Conservation (phyloP, 2,113 vertebrate species). For the Mormyrus lacerda region DNA sequence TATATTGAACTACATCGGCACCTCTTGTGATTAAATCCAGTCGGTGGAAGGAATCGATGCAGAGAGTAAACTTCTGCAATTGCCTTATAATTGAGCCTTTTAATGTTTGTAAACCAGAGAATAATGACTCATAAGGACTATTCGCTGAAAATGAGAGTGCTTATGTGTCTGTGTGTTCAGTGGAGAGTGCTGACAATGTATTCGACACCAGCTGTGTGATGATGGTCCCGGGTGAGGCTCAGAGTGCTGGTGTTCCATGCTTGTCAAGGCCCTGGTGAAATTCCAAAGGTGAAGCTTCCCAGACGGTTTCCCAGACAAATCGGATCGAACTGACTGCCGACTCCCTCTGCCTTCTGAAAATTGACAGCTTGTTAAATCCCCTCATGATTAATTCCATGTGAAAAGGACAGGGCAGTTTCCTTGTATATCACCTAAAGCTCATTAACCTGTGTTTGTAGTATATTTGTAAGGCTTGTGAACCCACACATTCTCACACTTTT, state of each 20-base stretch:
- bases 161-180: not conserved
- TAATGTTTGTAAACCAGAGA: not conserved
- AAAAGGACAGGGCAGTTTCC: not conserved
- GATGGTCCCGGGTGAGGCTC: not conserved
- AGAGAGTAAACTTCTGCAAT: not conserved
- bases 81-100: constrained; percentile 1
- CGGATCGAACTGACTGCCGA: not conserved
- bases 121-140: not conserved
- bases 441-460: not conserved
- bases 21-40: constrained; percentile 3
- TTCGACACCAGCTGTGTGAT: not conserved
- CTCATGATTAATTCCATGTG: not conserved
- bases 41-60: not conserved
- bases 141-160: not conserved
- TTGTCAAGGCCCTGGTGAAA: not conserved
- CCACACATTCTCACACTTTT: not conserved
- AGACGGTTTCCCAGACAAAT: not conserved
- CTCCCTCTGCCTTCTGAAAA: not conserved
- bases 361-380: not conserved
- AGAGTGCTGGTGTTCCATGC: not conserved
- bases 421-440: not conserved
- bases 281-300: not conserved
- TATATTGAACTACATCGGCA: not conserved
- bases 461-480: not conserved
- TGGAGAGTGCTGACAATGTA: not conserved